Conservation (phyloP, 1,140 invertebrate genomes). For the Drosophila baimaii region DNA sequence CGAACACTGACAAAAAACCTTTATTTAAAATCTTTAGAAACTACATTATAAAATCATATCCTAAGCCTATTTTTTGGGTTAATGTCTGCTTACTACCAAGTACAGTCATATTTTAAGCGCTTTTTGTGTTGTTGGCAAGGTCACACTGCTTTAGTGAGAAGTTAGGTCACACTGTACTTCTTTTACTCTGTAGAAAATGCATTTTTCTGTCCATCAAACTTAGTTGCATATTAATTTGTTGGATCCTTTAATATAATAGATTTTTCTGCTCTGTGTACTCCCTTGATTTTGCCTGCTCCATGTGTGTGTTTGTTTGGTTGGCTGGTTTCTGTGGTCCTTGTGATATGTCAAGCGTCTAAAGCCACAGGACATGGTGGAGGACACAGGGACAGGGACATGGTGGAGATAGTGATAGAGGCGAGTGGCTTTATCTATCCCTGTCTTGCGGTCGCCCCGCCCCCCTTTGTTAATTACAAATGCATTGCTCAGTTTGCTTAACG, state of each 20-base stretch:
- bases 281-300: slow-evolving; percentile 28
- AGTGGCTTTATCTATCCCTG: slow-evolving; percentile 44
- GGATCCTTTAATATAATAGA: not conserved
- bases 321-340: slow-evolving; percentile 77
- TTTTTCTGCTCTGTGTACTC: slow-evolving; percentile 8
- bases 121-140: not conserved
- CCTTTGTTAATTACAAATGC: slow-evolving; percentile 74
- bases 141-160: not conserved
- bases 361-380: slow-evolving; percentile 47
- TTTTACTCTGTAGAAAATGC: not conserved
- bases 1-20: not conserved
- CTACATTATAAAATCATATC: no score
- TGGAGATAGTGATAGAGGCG: slow-evolving; percentile 11
- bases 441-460: slow-evolving; percentile 45
- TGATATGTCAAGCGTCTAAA: slow-evolving; percentile 71
- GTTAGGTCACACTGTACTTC: not conserved
- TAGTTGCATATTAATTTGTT: not conserved
- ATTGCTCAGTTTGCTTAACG: slow-evolving; percentile 65
- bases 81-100: no score
- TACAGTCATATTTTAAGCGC: no score
- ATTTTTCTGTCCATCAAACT: not conserved
- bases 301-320: slow-evolving; percentile 59
- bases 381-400: slow-evolving; percentile 15
- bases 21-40: no score
- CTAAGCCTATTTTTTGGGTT: no score